A percentile compares a stretch with the other conserved stretches of the same genome.
These are phyloP conservation scores for Petromus typicus DNA, from an alignment of 2,113 vertebrate species.

Conservation along the genomic window DNA sequence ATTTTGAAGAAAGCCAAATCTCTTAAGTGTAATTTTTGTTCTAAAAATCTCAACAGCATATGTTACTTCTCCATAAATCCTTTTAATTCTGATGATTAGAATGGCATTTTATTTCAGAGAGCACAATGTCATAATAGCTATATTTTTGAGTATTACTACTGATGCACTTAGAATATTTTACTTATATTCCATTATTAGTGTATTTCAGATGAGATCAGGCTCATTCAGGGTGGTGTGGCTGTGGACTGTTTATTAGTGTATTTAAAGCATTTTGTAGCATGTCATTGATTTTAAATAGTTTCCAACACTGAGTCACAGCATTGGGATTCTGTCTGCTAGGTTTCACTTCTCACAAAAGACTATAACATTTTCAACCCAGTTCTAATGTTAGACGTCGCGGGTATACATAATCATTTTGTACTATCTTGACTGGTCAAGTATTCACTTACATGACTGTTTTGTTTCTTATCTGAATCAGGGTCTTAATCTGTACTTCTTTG, in stretches of 20 bases:
- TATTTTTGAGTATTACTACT: neutral
- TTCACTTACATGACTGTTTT: neutral
- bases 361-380: neutral
- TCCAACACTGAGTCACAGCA: neutral
- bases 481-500: neutral
- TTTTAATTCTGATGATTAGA: neutral
- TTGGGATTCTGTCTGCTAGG: neutral
- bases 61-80: neutral
- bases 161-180: neutral
- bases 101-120: neutral
- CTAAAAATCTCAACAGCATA: neutral
- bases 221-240: too few relatives aligned
- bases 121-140: neutral
- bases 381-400: neutral
- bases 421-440: neutral
- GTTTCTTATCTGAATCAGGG: neutral
- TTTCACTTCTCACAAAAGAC: neutral
- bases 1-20: neutral
- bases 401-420: neutral
- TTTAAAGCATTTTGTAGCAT: neutral
- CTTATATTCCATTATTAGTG: neutral
- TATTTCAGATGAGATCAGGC: neutral
- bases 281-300: neutral
- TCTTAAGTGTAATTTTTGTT: neutral
- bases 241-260: neutral